Base-by-base conservation (phyloP, 2,888 invertebrate species). In the Rhogogaster chlorosoma region DNA sequence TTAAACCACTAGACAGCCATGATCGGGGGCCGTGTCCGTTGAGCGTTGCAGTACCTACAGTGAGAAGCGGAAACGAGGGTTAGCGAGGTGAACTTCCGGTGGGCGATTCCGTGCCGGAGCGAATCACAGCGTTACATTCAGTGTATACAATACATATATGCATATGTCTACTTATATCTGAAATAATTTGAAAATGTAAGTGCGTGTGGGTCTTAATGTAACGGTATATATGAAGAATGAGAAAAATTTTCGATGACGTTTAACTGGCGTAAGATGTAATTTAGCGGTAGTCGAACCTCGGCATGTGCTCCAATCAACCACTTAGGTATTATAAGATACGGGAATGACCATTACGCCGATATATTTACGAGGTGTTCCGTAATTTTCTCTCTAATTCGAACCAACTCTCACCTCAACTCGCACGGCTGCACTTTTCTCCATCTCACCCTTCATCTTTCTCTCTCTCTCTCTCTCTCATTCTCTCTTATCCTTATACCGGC, bases 361-460 rank as follows among this genome's bases (percentile, higher is more conserved):
- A 91, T 93, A 93, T 93, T 93, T 93, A 93, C 92, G 93, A 93
- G 93, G 92, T 93, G 93, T 93, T 93, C 92, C 89, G 92, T 92
- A 93, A 93, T 93, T 92, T 92, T 90, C 92, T 92, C 92, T 92
- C 92, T 92, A 93, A 93, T 93, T 93, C 91, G 90, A 90, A 89
- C 89, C 88, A 90, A 90, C 88, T 89, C 87, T 83, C 87, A 84
- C 86, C 84, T 75, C 80, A 36, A 36, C 64, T 73, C 49, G 10
- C 29, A n/a, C 45, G 38, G 83, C 87, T 86, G 85, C 85, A 86
- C 87, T 87, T 86, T 80, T 82, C 83, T 85, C 80, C 85, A 64
- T 75, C 49, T 49, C 49, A 77, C 38, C 18, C 71, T 42, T 42
- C 36, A 61, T 83, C 32, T 73, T 18, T 53, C 71, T 22, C 64